phyloP scores from a whole-genome alignment of 2,797 vertebrate genomes.

The Botia almorhae region DNA sequence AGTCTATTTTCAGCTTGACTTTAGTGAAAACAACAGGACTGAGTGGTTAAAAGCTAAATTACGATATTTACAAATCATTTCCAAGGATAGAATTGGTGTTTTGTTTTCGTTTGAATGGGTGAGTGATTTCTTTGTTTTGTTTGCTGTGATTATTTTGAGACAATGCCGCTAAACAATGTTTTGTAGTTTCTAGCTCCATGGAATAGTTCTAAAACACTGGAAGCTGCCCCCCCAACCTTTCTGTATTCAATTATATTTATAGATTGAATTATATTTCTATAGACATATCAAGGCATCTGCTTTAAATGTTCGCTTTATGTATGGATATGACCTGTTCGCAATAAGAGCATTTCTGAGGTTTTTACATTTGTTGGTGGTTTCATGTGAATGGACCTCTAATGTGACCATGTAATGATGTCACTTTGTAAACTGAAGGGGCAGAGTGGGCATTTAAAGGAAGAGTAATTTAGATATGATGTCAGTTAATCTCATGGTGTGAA shows the following conservation, averaged over 20 bases:
- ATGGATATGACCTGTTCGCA: not conserved
- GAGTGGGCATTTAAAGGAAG: conserved; percentile 18
- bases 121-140: conserved; percentile 36
- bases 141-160: conserved; percentile 19
- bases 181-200: conserved; percentile 7
- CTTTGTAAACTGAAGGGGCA: conserved; percentile 13
- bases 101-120: conserved; percentile 75
- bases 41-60: conserved; percentile 65
- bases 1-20: conserved; percentile 81
- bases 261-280: not conserved
- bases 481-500: not conserved
- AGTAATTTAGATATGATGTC: conserved; percentile 10
- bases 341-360: conserved; percentile 21
- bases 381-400: conserved; percentile 7
- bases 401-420: conserved; percentile 28
- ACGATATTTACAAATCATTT: conserved; percentile 65
- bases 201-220: not conserved
- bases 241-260: not conserved
- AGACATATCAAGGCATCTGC: conserved; percentile 22
- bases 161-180: not conserved
- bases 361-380: not conserved
- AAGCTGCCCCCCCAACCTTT: not conserved
- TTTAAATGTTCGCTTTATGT: conserved; percentile 5
- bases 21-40: conserved; percentile 59
- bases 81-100: conserved; percentile 71